A percentile compares a stretch with the other conserved stretches of the same genome.
Conservation (phyloP, 2,113 vertebrate species). For the Pygathrix nemaeus region DNA sequence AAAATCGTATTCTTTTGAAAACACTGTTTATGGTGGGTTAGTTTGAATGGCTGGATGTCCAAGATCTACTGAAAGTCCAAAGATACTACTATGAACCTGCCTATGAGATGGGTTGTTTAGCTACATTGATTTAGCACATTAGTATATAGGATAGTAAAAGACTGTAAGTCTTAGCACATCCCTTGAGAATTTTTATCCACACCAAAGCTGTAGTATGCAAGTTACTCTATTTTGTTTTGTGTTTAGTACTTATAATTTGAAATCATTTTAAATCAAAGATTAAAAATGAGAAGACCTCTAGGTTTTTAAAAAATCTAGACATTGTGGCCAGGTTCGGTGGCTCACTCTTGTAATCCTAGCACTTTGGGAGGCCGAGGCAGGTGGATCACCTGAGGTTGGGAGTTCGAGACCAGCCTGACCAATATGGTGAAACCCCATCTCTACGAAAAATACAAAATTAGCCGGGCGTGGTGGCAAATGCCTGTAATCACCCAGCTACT, state of each 20-base stretch:
- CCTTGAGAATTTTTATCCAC: neutral
- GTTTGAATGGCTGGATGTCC: neutral
- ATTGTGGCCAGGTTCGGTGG: neutral
- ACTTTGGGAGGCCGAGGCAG: too few relatives aligned
- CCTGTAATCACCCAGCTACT: too few relatives aligned
- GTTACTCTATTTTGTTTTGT: neutral
- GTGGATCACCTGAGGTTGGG: too few relatives aligned
- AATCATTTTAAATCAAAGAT: neutral
- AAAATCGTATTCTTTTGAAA: neutral
- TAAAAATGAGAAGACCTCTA: neutral
- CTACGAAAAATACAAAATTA: too few relatives aligned
- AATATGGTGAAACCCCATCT: too few relatives aligned
- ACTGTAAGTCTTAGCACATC: neutral
- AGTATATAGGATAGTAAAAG: neutral
- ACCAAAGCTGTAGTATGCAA: neutral
- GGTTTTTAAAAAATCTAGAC: neutral
- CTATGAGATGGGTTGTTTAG: neutral
- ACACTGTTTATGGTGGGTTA: neutral
- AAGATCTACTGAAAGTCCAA: neutral
- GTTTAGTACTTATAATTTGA: neutral
- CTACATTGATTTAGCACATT: neutral
- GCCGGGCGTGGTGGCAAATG: too few relatives aligned
- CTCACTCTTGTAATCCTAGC: too few relatives aligned
- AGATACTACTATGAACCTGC: neutral
- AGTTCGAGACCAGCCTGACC: too few relatives aligned